A percentile compares a stretch with the other conserved stretches of the same genome.
Evolutionary conservation across 35 echinoderm and acorn worm genomes (phyloP).

Genomic region (Stichopus chloronotus): DNA sequence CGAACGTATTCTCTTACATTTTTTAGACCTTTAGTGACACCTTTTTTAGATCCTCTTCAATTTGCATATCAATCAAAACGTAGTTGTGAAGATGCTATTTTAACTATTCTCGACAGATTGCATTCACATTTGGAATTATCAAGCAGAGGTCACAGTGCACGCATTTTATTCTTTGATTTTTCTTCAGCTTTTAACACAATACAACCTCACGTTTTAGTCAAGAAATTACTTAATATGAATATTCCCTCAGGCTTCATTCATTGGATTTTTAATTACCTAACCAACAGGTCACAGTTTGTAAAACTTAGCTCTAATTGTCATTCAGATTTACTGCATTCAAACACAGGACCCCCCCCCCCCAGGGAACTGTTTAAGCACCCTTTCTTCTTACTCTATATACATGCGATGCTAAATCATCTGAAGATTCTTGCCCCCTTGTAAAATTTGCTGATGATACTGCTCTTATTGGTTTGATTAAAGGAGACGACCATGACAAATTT

Average conservation of each 20-base stretch:
- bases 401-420: background rate
- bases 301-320: background rate
- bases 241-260: background rate
- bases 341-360: background rate
- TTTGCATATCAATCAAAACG: no score
- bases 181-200: no score
- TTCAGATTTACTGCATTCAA: constrained; percentile 5
- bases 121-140: no score
- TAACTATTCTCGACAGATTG: no score
- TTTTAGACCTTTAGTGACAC: no score
- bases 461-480: background rate
- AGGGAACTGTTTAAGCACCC: background rate
- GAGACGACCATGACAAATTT: background rate
- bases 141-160: no score
- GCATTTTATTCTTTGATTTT: no score
- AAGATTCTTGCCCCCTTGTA: background rate
- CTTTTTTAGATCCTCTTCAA: no score
- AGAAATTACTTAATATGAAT: background rate
- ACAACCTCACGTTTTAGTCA: no score
- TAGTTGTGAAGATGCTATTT: no score
- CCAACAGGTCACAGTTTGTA: background rate
- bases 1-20: no score
- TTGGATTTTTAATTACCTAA: constrained; percentile 13
- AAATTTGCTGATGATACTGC: background rate
- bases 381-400: background rate